A percentile compares a stretch with the other conserved stretches of the same genome.
phyloP scores from a whole-genome alignment of 35 echinoderm and acorn worm genomes.

The Amphiura filiformis region DNA sequence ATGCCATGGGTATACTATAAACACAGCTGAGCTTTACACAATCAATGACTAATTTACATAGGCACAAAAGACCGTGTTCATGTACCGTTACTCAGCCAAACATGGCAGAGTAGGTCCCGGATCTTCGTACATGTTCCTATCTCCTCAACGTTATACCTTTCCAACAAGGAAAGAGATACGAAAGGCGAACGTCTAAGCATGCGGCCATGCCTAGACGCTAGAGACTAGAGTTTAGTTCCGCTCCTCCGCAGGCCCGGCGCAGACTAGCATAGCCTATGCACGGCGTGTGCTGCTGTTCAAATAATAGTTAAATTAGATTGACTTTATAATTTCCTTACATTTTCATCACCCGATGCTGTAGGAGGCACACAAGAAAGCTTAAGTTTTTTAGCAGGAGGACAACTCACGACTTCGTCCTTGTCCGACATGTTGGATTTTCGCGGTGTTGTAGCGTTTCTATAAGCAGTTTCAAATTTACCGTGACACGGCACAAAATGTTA shows the following conservation, averaged over 20 bases:
- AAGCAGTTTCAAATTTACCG: no score
- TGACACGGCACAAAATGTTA: no score
- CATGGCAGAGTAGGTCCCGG: no score
- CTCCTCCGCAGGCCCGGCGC: no score
- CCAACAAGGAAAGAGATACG: no score
- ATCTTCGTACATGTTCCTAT: no score
- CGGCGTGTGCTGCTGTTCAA: background rate
- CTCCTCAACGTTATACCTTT: no score
- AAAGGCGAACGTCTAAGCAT: no score
- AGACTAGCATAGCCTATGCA: background rate
- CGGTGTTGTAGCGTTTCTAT: background rate
- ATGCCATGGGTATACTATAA: no score
- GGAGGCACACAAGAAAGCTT: background rate
- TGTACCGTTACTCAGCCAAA: no score
- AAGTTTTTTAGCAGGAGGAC: background rate
- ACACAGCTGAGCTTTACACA: background rate
- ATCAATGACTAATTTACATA: background rate
- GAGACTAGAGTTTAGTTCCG: background rate
- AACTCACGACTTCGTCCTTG: conserved; percentile 6
- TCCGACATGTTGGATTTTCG: conserved; percentile 11
- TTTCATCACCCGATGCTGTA: conserved; percentile 19
- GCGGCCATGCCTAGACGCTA: background rate
- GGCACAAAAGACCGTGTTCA: no score
- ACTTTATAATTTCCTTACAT: background rate
- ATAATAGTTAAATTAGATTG: background rate